phyloP scores from a whole-genome alignment of 2,797 vertebrate genomes.

The Microhierax caerulescens region DNA sequence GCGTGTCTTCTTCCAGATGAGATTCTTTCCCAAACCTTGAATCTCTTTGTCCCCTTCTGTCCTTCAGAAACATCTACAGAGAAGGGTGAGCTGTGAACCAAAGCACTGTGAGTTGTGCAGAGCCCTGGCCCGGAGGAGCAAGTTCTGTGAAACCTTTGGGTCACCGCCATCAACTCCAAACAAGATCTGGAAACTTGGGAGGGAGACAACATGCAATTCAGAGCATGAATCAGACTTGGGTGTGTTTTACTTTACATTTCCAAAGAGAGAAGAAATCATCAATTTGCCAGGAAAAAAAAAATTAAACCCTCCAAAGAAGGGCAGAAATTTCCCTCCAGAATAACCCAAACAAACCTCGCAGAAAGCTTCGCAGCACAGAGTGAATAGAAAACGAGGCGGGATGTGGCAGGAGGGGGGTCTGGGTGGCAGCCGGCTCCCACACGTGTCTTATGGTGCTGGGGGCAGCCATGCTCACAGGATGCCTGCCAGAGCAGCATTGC shows the following conservation, averaged over 20 bases:
- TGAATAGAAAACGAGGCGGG: not conserved
- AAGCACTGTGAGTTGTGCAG: not conserved
- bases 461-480: not conserved
- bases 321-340: not conserved
- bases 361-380: not conserved
- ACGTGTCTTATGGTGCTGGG: not conserved
- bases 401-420: not conserved
- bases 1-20: not conserved
- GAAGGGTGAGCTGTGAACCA: not conserved
- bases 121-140: not conserved
- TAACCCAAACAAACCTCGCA: not conserved
- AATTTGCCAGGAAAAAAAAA: not conserved
- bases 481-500: not conserved
- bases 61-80: not conserved
- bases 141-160: not conserved
- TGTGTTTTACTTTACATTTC: not conserved
- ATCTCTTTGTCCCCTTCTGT: not conserved
- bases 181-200: not conserved
- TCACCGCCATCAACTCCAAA: not conserved
- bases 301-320: not conserved
- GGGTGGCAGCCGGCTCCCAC: not conserved
- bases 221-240: not conserved
- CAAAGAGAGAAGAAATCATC: not conserved
- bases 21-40: not conserved
- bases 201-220: not conserved